These are phyloP conservation scores for Tachysurus fulvidraco DNA, from an alignment of 2,113 vertebrate species.

Conservation along the genomic window DNA sequence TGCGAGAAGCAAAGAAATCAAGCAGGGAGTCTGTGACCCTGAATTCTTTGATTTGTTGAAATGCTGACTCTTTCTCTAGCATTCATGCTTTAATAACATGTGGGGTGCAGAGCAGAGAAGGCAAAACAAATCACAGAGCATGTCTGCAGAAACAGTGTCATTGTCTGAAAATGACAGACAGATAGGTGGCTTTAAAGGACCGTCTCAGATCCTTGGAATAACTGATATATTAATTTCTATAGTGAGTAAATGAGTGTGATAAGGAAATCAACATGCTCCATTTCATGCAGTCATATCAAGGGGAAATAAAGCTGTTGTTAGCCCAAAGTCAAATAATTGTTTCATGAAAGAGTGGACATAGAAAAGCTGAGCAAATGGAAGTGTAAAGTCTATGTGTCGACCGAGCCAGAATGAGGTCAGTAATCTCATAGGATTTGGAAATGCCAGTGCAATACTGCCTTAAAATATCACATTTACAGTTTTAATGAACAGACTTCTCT, in stretches of 20 bases:
- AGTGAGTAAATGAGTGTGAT: background rate
- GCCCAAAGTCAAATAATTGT: conserved; percentile 37
- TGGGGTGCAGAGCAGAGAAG: conserved; percentile 20
- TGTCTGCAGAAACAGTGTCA: background rate
- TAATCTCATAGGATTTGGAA: conserved; percentile 30
- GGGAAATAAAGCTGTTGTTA: conserved; percentile 29
- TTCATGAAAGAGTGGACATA: background rate
- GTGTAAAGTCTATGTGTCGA: background rate
- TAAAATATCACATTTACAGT: background rate
- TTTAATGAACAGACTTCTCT: background rate
- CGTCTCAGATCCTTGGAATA: background rate
- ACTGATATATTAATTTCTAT: background rate
- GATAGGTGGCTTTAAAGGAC: background rate
- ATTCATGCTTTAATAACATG: conserved; percentile 36
- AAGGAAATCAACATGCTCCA: conserved; percentile 4
- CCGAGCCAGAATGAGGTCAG: conserved; percentile 43
- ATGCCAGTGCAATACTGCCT: conserved; percentile 5
- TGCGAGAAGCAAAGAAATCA: background rate
- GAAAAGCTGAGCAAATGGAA: conserved; percentile 27
- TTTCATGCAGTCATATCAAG: conserved; percentile 5
- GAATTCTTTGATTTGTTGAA: background rate
- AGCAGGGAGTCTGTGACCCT: background rate
- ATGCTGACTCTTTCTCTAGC: conserved; percentile 15
- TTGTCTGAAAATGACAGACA: background rate
- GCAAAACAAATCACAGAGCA: background rate